Percentiles rank a stretch among this genome's conserved stretches.
phyloP scores from a whole-genome alignment of 1,140 invertebrate species.

The Nomia melanderi region DNA sequence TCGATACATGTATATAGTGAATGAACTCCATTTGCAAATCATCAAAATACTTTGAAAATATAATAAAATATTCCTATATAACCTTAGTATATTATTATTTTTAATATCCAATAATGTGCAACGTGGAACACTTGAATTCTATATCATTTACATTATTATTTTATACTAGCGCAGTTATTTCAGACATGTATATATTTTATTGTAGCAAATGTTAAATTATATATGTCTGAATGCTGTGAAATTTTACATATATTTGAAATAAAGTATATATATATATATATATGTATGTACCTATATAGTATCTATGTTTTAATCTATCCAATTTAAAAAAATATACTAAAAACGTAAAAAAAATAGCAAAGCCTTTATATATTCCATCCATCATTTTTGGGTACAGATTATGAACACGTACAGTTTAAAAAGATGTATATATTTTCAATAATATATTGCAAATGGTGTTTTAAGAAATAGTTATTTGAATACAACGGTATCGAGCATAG shows the following conservation, averaged over 20 bases:
- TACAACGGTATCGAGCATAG: conserved; percentile 98
- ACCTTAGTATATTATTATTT: background rate
- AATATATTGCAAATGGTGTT: conserved; percentile 60
- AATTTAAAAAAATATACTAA: conserved; percentile 3
- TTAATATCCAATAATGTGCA: background rate
- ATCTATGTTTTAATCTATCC: too few relatives aligned
- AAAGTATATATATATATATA: conserved; percentile 25
- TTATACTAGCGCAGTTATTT: background rate
- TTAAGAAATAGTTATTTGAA: conserved; percentile 87
- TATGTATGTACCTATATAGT: background rate
- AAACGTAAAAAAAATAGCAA: conserved; percentile 15
- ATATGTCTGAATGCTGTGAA: background rate
- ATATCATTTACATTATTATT: background rate
- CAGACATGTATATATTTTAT: background rate
- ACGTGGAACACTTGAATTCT: background rate
- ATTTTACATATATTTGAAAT: conserved; percentile 60
- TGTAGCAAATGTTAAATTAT: background rate
- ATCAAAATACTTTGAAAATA: background rate
- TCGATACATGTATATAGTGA: conserved; percentile 34
- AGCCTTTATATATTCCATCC: conserved; percentile 49
- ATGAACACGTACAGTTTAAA: conserved; percentile 57
- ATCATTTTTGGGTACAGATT: conserved; percentile 22
- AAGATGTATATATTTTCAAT: conserved; percentile 70
- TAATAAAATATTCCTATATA: conserved; percentile 4
- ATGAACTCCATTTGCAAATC: conserved; percentile 1